phyloP scores from a whole-genome alignment of 2,113 vertebrate species.

The Pungitius pungitius region DNA sequence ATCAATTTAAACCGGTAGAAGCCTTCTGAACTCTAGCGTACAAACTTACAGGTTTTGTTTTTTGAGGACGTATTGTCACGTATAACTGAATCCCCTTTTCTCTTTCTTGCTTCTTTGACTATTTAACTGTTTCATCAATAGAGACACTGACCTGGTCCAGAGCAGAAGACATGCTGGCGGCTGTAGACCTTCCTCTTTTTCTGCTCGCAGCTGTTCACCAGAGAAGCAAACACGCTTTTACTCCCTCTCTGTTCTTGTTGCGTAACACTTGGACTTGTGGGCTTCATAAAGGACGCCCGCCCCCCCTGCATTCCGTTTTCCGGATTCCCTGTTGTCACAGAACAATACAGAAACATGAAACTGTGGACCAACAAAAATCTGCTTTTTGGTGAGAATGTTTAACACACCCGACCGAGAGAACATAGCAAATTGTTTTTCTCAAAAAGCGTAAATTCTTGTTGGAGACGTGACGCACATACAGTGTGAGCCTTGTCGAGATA shows the following conservation, averaged over 20 bases:
- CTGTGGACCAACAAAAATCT: neutral
- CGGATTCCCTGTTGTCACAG: neutral
- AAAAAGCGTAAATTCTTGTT: neutral
- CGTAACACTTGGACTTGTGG: neutral
- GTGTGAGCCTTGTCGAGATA: neutral
- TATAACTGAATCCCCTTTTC: neutral
- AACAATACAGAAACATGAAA: neutral
- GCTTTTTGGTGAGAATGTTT: neutral
- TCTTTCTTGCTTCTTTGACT: neutral
- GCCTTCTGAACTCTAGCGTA: neutral
- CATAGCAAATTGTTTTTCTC: too few relatives aligned
- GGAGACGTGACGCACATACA: too few relatives aligned
- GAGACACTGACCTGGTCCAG: slow-evolving; percentile 30
- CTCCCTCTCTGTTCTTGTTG: neutral
- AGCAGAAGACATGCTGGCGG: too few relatives aligned
- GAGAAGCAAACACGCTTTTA: too few relatives aligned
- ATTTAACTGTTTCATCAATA: neutral
- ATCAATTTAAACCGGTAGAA: neutral
- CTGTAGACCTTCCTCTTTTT: too few relatives aligned
- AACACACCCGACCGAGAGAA: neutral
- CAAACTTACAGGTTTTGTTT: too few relatives aligned
- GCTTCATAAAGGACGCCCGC: neutral
- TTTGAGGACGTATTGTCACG: too few relatives aligned
- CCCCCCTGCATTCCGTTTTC: neutral
- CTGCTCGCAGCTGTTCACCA: too few relatives aligned